A percentile compares a stretch with the other conserved stretches of the same genome.
Evolutionary conservation across 2,113 vertebrate genomes (phyloP).

Genomic region (Mugil cephalus): DNA sequence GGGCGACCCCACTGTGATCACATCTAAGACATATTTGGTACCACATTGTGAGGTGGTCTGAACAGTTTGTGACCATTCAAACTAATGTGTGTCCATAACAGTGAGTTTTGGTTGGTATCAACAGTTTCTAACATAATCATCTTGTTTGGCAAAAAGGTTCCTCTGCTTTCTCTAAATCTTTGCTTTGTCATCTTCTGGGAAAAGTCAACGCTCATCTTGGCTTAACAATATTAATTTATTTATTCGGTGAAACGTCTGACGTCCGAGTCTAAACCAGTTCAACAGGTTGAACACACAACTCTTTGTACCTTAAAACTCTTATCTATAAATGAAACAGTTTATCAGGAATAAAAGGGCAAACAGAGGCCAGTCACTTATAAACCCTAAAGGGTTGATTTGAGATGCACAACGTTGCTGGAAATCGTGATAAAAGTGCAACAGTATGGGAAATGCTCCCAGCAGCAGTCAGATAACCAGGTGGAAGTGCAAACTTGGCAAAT

Average conservation of each 20-base stretch:
- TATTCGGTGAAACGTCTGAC: background rate
- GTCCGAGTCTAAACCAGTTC: background rate
- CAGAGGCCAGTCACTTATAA: background rate
- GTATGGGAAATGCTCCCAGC: background rate
- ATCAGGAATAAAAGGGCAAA: constrained; percentile 6
- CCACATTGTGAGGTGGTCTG: too few relatives aligned
- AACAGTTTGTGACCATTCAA: too few relatives aligned
- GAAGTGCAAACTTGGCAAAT: background rate
- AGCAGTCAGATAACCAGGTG: constrained; percentile 25
- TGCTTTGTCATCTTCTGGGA: background rate
- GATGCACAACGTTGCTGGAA: constrained; percentile 1
- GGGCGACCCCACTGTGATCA: too few relatives aligned
- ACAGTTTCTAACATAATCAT: constrained; percentile 2
- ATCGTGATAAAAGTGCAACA: constrained; percentile 26
- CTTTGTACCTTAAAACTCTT: too few relatives aligned
- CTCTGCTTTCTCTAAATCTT: background rate
- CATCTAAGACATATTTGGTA: too few relatives aligned
- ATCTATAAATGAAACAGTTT: too few relatives aligned
- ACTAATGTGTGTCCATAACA: too few relatives aligned
- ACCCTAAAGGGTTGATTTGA: background rate
- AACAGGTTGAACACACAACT: constrained; percentile 10
- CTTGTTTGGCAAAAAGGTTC: background rate
- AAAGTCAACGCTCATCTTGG: background rate
- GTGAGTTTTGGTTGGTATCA: constrained; percentile 9
- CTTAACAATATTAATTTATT: background rate